Evolutionary conservation across 2,113 vertebrate genomes (phyloP).

Genomic region (Sander vitreus): DNA sequence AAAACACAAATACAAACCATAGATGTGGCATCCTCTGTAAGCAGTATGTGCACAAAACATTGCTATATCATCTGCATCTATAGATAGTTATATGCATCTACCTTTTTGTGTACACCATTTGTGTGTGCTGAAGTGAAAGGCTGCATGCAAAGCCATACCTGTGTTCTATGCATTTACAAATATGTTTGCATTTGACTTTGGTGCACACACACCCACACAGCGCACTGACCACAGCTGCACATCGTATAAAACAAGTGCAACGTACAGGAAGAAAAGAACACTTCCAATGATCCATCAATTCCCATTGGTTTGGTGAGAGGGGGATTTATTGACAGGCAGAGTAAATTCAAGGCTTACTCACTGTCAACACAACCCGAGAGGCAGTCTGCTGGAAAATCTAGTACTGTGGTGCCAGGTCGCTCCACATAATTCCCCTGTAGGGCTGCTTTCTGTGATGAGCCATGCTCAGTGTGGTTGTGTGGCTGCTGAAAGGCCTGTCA

Average conservation of each 20-base stretch:
- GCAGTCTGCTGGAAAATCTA: conserved; percentile 78
- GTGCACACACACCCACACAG: conserved; percentile 6
- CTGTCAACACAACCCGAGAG: conserved; percentile 76
- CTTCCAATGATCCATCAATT: conserved; percentile 74
- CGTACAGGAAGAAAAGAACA: conserved; percentile 60
- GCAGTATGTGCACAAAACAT: neutral
- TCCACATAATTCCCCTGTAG: conserved; percentile 79
- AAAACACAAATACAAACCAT: conserved; percentile 26
- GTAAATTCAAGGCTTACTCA: conserved; percentile 80
- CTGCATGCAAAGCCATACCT: neutral
- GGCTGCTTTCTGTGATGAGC: conserved; percentile 75
- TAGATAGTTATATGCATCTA: neutral
- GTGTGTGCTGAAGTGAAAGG: neutral
- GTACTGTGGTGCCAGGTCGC: conserved; percentile 74
- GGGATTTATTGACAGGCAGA: conserved; percentile 78
- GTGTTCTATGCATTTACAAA: conserved; percentile 7
- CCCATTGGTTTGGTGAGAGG: conserved; percentile 70
- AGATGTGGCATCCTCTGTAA: neutral
- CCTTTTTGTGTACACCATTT: neutral
- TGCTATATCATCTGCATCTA: neutral
- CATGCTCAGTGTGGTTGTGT: conserved; percentile 71
- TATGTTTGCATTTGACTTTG: neutral
- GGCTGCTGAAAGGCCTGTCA: conserved; percentile 77
- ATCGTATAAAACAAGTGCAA: conserved; percentile 58
- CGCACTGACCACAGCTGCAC: conserved; percentile 31